Conservation (phyloP, 2,797 vertebrate species). For the Hydrolagus colliei region DNA sequence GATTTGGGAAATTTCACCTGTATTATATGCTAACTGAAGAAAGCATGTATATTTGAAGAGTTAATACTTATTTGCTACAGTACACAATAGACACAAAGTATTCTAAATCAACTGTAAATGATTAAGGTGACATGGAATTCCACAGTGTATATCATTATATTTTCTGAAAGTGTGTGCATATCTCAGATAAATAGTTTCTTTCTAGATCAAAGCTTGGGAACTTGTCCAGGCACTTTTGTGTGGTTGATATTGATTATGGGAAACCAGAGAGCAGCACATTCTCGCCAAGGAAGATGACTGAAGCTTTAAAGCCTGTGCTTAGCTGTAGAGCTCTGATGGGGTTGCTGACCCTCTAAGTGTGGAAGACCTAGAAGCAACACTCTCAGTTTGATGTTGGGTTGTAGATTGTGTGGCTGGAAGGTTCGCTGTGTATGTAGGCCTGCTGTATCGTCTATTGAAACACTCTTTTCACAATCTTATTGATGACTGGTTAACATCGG, state of each 20-base stretch:
- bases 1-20: neutral
- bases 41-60: neutral
- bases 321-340: neutral
- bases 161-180: neutral
- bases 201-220: neutral
- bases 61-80: neutral
- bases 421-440: neutral
- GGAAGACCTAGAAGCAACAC: too few species aligned
- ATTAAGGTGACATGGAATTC: neutral
- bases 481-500: neutral
- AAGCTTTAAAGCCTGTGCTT: neutral
- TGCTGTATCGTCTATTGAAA: neutral
- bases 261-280: neutral
- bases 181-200: neutral
- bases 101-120: neutral
- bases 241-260: slow-evolving; percentile 16
- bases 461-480: neutral
- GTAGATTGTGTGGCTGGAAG: neutral
- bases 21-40: neutral
- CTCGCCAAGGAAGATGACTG: neutral
- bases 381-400: neutral
- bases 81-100: too few species aligned
- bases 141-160: neutral
- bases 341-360: neutral
- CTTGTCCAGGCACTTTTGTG: neutral